Percentiles rank a stretch among this genome's conserved stretches.
phyloP scores from a whole-genome alignment of 2,888 invertebrate species.

The Pseudococcus jackbeardsleyi region DNA sequence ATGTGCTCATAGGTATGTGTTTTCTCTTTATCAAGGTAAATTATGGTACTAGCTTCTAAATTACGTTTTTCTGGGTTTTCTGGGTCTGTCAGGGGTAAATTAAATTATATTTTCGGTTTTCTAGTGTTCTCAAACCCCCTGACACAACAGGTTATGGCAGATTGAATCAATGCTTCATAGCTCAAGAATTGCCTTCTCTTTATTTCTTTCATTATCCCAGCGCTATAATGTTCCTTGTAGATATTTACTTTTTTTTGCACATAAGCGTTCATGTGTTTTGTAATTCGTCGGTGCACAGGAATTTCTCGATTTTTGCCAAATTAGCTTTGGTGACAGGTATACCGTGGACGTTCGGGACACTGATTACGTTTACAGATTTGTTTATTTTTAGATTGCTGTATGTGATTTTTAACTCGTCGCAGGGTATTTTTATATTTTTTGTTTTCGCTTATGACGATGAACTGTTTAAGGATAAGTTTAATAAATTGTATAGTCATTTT shows the following conservation, averaged over 20 bases:
- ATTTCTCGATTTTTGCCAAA: constrained; percentile 11
- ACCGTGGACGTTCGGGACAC: background rate
- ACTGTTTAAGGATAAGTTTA: background rate
- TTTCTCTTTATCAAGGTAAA: no score
- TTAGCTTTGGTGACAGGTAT: constrained; percentile 37
- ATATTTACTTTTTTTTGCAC: background rate
- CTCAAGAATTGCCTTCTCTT: background rate
- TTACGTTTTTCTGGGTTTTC: no score
- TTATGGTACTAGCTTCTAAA: no score
- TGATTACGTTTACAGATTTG: background rate
- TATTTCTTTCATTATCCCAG: constrained; percentile 18
- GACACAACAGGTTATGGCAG: constrained; percentile 27
- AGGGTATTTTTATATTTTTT: constrained; percentile 38
- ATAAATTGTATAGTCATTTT: background rate
- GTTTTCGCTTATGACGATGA: background rate
- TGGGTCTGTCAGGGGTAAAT: no score
- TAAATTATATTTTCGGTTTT: no score
- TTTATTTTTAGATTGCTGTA: background rate
- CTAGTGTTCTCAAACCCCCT: no score
- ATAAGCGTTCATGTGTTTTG: background rate
- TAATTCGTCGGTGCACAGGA: background rate
- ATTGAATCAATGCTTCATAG: constrained; percentile 9
- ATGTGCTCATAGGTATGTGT: no score
- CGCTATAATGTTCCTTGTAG: background rate
- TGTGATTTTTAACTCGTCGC: constrained; percentile 11